Conservation (phyloP, 2,888 invertebrate species). For the Gastracanthus pulcherrimus region DNA sequence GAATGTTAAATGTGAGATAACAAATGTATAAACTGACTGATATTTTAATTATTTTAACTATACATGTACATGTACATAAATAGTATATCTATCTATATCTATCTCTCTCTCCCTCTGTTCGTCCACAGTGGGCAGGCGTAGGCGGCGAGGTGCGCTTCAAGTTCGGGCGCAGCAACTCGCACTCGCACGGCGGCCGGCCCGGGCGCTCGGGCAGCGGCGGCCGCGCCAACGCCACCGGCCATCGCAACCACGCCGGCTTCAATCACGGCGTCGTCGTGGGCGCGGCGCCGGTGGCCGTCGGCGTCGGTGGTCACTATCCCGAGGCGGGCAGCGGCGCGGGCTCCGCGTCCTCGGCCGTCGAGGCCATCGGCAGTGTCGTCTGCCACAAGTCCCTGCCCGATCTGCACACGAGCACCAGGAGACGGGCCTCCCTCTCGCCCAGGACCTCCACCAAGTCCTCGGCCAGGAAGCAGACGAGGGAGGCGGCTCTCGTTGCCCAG, state of each 20-base stretch:
- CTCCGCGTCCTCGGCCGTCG: slow-evolving; percentile 66
- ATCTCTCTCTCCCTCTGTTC: no score
- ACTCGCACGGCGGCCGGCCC: slow-evolving; percentile 68
- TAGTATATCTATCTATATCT: no score
- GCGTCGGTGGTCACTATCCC: neutral
- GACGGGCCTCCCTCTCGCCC: slow-evolving; percentile 74
- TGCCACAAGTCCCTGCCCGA: slow-evolving; percentile 91
- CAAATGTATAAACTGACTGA: no score
- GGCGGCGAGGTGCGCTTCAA: slow-evolving; percentile 68
- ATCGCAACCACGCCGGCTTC: slow-evolving; percentile 1
- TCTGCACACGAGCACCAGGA: slow-evolving; percentile 80
- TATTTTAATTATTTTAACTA: no score
- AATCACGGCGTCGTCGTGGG: neutral
- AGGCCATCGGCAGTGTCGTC: slow-evolving; percentile 65
- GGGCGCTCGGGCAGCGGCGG: slow-evolving; percentile 44
- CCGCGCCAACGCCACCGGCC: slow-evolving; percentile 1
- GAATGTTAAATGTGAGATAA: no score
- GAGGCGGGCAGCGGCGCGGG: neutral
- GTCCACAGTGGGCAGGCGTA: slow-evolving; percentile 21
- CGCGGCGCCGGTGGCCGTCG: neutral
- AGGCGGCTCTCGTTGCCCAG: slow-evolving; percentile 1
- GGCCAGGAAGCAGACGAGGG: slow-evolving; percentile 54
- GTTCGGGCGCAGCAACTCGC: slow-evolving; percentile 75
- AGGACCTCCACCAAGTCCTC: slow-evolving; percentile 72
- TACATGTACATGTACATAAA: no score